Evolutionary conservation across 2,113 vertebrate genomes (phyloP).

Genomic region (Datnioides undecimradiatus): DNA sequence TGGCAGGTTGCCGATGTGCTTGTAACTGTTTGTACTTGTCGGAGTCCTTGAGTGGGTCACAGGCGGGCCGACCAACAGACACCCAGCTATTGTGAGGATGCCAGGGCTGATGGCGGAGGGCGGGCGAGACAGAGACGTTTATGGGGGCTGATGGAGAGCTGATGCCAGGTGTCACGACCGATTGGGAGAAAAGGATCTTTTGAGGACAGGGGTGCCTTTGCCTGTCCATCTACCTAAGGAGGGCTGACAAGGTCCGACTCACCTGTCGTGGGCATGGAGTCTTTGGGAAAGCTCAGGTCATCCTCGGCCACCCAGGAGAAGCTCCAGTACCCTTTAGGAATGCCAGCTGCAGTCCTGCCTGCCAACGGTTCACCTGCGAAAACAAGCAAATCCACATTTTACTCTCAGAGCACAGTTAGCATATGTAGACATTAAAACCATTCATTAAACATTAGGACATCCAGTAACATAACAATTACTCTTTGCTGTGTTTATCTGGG

Average conservation of each 20-base stretch:
- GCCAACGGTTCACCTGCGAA: constrained; percentile 65
- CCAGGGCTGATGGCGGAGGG: constrained; percentile 9
- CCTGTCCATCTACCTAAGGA: constrained; percentile 54
- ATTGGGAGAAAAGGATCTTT: constrained; percentile 40
- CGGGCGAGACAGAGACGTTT: constrained; percentile 47
- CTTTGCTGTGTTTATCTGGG: not conserved
- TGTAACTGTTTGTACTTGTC: not conserved
- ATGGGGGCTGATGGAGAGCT: constrained; percentile 63
- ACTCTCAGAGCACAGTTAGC: not conserved
- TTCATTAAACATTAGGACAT: not conserved
- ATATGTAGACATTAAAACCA: not conserved
- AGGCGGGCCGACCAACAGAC: not conserved
- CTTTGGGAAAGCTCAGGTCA: constrained; percentile 76
- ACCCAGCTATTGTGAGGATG: not conserved
- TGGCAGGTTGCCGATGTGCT: not conserved
- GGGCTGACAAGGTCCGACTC: constrained; percentile 69
- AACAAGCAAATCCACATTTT: constrained; percentile 26
- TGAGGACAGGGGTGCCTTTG: constrained; percentile 5
- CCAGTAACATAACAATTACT: constrained; percentile 1
- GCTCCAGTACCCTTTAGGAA: constrained; percentile 83
- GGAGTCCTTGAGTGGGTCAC: constrained; percentile 7
- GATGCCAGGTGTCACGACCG: constrained; percentile 48
- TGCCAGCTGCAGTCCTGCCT: constrained; percentile 28
- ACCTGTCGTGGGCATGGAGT: constrained; percentile 71
- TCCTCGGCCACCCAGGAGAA: constrained; percentile 86